These are phyloP conservation scores for Eulacestoma nigropectus DNA, from an alignment of 2,113 vertebrate species.

Conservation along the genomic window DNA sequence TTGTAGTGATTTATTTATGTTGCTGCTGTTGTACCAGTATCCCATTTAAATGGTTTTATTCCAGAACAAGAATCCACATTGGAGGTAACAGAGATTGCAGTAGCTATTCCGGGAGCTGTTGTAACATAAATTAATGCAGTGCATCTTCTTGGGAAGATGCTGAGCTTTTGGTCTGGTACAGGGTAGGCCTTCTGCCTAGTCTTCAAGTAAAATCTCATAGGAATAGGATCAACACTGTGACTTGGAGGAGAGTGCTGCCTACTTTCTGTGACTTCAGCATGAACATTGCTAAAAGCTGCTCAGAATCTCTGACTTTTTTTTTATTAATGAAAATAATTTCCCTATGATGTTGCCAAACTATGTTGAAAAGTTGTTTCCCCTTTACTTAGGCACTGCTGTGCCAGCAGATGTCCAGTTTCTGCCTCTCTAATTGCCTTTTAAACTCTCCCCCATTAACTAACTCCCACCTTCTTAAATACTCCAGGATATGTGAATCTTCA, in stretches of 20 bases:
- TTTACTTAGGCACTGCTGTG: not conserved
- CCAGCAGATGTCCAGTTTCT: conserved; percentile 16
- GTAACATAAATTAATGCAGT: not conserved
- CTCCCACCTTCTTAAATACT: not conserved
- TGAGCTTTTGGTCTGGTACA: not conserved
- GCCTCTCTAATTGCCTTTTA: conserved; percentile 6
- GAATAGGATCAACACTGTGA: not conserved
- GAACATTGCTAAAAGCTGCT: not conserved
- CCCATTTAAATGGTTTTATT: not conserved
- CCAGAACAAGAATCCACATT: not conserved
- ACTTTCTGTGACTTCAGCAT: not conserved
- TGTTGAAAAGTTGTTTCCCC: not conserved
- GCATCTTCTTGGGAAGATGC: not conserved
- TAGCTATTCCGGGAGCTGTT: not conserved
- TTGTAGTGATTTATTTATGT: conserved; percentile 1
- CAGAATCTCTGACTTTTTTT: not conserved
- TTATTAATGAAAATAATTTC: not conserved
- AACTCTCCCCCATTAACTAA: not conserved
- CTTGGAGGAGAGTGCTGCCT: not conserved
- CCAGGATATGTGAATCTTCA: not conserved
- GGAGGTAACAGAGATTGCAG: not conserved
- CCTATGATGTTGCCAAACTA: not conserved
- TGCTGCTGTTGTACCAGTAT: not conserved
- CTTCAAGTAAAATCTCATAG: accelerated
- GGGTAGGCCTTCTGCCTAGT: not conserved